Evolutionary conservation across 2,888 invertebrate species (phyloP), one percentile per base, ranked within the genome.

Genomic region (Entomobrya proxima): DNA sequence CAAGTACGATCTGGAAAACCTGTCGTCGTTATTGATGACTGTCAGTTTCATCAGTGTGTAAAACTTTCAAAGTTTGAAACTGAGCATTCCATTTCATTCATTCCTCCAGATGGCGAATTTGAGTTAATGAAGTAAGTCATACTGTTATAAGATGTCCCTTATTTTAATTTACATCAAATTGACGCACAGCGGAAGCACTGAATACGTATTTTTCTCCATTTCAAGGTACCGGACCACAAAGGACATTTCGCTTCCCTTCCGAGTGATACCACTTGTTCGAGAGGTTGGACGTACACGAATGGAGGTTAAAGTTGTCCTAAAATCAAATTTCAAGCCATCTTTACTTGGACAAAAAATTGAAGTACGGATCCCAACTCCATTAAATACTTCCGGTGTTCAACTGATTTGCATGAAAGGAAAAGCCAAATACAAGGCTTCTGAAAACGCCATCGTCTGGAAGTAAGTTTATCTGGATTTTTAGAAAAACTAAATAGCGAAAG

Each of bases 41-140:
- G 99, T 91, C 99, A 99, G 93, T 99, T 99, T 93, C 99, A 99
- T 93, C 99, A 99, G 93, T 99, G 99, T 92, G 99, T 99, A 74
- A 99, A 99, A 92, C 94, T 99, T 85, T 98, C 98, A 92, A 99
- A 99, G 94, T 99, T 99, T 92, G 99, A 99, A 93, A 99, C 99
- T 0, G 99, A 99, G 92, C 99, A 99, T 94, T 98, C 98, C 91
- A 99, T 99, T 92, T 98, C 98, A 90, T 99, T 99, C 93, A 99
- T 99, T 91, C 99, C 99, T 86, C 99, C 99, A 0, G 99, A 99
- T 92, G 99, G 99, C 67, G 99, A 99, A 94, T 99, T 98, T 91
- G 99, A 99, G 92, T 94, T 99, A 40, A 99, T 99, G 99, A 96
- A 98, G 95, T 96, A 90, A 91, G 90, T 27, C 21, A 40, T 4